Conservation (phyloP, 2,113 vertebrate genomes). For the Callipepla squamata region DNA sequence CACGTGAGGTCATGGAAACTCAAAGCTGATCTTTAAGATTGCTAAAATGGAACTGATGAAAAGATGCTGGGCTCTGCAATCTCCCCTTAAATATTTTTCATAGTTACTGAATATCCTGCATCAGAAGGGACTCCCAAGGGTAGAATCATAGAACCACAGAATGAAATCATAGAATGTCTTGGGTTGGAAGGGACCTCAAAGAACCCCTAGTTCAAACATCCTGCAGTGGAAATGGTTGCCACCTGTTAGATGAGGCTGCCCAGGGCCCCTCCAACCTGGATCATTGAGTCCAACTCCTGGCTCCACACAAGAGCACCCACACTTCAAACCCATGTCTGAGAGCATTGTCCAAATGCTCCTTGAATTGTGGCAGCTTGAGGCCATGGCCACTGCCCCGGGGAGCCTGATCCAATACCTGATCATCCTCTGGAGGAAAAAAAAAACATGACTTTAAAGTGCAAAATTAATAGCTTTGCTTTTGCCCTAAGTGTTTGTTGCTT, state of each 20-base stretch:
- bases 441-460: background rate
- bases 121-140: background rate
- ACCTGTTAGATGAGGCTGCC: background rate
- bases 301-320: background rate
- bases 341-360: background rate
- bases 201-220: background rate
- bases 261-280: background rate
- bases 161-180: background rate
- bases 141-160: background rate
- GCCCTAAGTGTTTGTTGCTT: background rate
- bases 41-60: background rate
- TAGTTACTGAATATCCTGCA: background rate
- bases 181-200: background rate
- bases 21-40: background rate
- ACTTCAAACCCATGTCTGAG: background rate
- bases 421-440: background rate
- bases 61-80: background rate
- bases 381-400: background rate
- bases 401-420: background rate
- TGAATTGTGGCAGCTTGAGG: background rate
- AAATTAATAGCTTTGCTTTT: conserved; percentile 22
- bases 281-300: background rate
- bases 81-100: background rate
- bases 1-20: background rate
- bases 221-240: too few species aligned